Base-by-base conservation (phyloP, 2,797 vertebrate species). In the Anas acuta region DNA sequence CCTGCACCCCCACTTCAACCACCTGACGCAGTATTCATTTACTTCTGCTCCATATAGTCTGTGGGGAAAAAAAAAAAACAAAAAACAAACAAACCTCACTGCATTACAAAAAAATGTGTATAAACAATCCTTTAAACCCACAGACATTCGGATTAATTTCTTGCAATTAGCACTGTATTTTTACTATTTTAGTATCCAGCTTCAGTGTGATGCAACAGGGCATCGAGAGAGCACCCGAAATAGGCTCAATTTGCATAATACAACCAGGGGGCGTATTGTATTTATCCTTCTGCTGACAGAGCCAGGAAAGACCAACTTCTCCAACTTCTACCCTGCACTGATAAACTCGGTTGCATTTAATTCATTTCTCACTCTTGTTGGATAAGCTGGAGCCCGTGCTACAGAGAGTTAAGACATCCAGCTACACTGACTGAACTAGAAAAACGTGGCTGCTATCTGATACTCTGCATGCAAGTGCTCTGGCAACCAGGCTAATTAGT, bases 401-500 rank as follows among this genome's bases (percentile, higher is more conserved):
- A 30, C 0, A 84, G 3, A 91, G 90, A 89, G 95, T 95, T 96
- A 96, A 97, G 67, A 39, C 25, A 56, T 7, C 15, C 60, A 71
- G 74, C 64, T 71, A 67, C 66, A 8, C 26, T 5, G 79, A 75
- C 89, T 53, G 51, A 90, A 92, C 73, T 28, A 72, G 79, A 83
- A 79, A 92, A 91, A 76, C 1, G 0, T 17, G 0, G n/a, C 32
- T 82, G 91, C 83, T 57, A 95, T 66, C 88, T 28, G 95, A 96
- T 81, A 91, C 62, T n/a, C 84, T 16, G 76, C 84, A 72, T n/a
- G 26, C 56, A 94, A 91, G 89, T 47, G 73, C 87, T 92, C 77
- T 87, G 91, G 92, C 89, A 97, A 79, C 85, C 67, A 2, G 87
- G 83, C 85, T 90, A 86, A 96, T 92, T 91, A 95, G 87, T 84